Evolutionary conservation across 2,888 invertebrate genomes (phyloP), one percentile per base, ranked within the genome.

Genomic region (Chrysodeixis includens): DNA sequence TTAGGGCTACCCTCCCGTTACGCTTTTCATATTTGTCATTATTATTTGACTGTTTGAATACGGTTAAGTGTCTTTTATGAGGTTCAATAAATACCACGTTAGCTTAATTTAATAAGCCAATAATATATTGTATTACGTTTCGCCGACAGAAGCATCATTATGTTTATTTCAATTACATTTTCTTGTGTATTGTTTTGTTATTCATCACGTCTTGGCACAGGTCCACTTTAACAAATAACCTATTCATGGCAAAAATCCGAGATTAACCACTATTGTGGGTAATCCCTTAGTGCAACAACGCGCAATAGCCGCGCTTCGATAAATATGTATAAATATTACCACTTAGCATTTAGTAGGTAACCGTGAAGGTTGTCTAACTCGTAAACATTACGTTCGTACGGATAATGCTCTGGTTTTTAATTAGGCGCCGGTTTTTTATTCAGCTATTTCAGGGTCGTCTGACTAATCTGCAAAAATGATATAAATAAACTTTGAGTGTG

Each of bases 291-390:
- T 56, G 30, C 46, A n/a, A 30, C 14, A 18, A 3, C 35, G 26
- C 26, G 26, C 14, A 9, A 22, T 60, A 30, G 53, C 20, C 26
- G 12, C 18, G 18, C 53, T 14, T 22, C 59, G 30, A 30, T 53
- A 56, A 54, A 56, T 35, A 35, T 56, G 58, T 35, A 53, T 63
- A 30, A 26, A 49, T 49, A 60, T 46, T 51, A 56, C 30, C 30
- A 16, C 18, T 71, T 44, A 46, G 12, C 54, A 63, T 61, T 63
- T 35, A 49, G 57, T 60, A 30, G 63, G 55, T 62, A 63, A 46
- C 60, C 68, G 53, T 68, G 68, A 63, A 63, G 68, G 54, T 22
- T 18, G 54, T 51, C 63, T 68, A 44, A 57, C n/a, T 63, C 53
- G 49, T 30, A 18, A 71, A 59, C 58, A 62, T 18, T 22, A 40